Base-by-base conservation (phyloP, 2,888 invertebrate species). In the Eupelmus urozonus region DNA sequence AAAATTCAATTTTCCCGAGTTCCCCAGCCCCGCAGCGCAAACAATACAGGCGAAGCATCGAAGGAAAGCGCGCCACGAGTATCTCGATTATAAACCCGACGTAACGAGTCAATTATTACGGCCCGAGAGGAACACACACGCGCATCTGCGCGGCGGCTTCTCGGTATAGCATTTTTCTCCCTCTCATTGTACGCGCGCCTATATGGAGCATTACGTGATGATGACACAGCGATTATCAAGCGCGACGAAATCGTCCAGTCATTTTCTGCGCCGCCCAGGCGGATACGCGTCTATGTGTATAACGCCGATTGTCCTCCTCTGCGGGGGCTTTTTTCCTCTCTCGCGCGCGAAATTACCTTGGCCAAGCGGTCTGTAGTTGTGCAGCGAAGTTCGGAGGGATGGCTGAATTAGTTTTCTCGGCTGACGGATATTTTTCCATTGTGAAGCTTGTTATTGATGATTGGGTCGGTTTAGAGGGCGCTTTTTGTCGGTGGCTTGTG, bases 81-180 rank as follows among this genome's bases (percentile, higher is more conserved):
- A 23, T 20, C 53, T 53, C 53, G 20, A 53, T 18, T 53, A 20
- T 13, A 16, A 45, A 29, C 18, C 18, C 49, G 29, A 51, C 18
- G 71, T 25, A 62, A 71, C 60, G 51, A 51, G 42, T 63, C 72
- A 55, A 72, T 72, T 72, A 72, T 72, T 34, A 53, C 23, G 11
- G 11, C 20, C 23, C 5, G 25, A 23, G n/a, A 49, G 9, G 23
- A 25, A 23, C 71, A 51, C 42, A 42, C 23, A 27, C 3, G 20
- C 53, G 53, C 20, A 53, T 66, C 29, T 66, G 51, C 25, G 51
- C 25, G 45, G 53, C 9, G 51, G 62, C 51, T 29, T 53, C 40
- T 53, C 55, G 1, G 9, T 34, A 34, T 34, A 34, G 9, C 34
- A 34, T 18, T 20, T 25, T 13, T 49, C 16, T 49, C 49, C 16